A percentile compares a stretch with the other conserved stretches of the same genome.
Evolutionary conservation across 2,888 invertebrate genomes (phyloP).

Genomic region (Pelosia muscerda): DNA sequence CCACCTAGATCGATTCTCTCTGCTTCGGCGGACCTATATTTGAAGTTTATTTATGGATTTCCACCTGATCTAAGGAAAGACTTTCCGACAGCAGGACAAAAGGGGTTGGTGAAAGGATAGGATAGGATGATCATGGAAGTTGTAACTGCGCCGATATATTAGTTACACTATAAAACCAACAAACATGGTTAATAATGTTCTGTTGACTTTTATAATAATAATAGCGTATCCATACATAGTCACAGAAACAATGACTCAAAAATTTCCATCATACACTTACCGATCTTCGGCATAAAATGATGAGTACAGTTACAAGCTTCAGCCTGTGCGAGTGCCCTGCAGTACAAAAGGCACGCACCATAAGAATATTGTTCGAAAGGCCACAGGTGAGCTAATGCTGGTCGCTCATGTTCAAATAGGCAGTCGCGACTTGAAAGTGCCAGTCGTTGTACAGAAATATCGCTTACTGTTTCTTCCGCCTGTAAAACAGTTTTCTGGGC

Average conservation of each 20-base stretch:
- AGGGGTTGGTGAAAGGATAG: too few relatives aligned
- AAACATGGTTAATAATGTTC: too few relatives aligned
- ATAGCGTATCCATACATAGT: too few relatives aligned
- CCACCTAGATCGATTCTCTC: too few relatives aligned
- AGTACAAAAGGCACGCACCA: slow-evolving; percentile 87
- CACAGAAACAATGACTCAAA: neutral
- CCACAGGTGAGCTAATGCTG: slow-evolving; percentile 68
- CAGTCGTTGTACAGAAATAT: slow-evolving; percentile 81
- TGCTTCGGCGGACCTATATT: too few relatives aligned
- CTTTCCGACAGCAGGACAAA: too few relatives aligned
- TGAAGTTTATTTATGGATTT: too few relatives aligned
- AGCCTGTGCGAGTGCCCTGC: slow-evolving; percentile 84
- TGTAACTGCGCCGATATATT: too few relatives aligned
- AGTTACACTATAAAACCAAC: too few relatives aligned
- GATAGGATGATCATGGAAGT: too few relatives aligned
- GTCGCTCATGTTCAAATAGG: slow-evolving; percentile 85
- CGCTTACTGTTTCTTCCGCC: slow-evolving; percentile 88
- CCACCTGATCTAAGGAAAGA: too few relatives aligned
- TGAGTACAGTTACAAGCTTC: slow-evolving; percentile 88
- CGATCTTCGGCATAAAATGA: slow-evolving; percentile 86
- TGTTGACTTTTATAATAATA: too few relatives aligned
- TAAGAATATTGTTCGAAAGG: slow-evolving; percentile 87
- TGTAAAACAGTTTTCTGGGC: slow-evolving; percentile 56
- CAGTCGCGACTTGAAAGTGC: slow-evolving; percentile 84
- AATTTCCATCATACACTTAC: slow-evolving; percentile 63